Evolutionary conservation across 2,113 vertebrate genomes (phyloP), one percentile per base, ranked within the genome.

Genomic region (Heterotilapia buettikoferi): DNA sequence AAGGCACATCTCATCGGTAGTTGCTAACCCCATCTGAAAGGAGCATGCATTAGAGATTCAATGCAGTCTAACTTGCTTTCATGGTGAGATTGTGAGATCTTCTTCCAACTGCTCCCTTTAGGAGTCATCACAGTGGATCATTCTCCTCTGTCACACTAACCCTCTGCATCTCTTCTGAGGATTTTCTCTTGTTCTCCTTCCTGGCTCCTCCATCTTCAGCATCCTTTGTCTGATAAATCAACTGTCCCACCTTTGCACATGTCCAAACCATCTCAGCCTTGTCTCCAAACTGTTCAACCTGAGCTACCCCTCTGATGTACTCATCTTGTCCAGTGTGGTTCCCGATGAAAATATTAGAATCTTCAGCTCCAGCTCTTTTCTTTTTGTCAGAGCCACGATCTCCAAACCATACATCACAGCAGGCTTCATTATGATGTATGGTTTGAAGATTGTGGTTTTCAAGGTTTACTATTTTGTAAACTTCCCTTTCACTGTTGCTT

Each of bases 1-100:
- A 63, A 98, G 90, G 31, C 97, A 98, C 97, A 98, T 98, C 93
- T 98, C 97, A 84, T 96, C 94, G 6, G 91, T 86, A 52, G 97
- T 97, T 68, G 94, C 96, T 19, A 95, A 88, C 4, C 97, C 97
- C 19, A 96, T 96, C 98, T 98, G 90, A 85, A 85, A 86, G 40
- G 59, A 56, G 29, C 36, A 81, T 33, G 13, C 21, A 33, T 31
- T 61, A 56, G 36, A 85, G 36, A 45, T 43, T 78, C 47, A 73
- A 2, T 52, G 36, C n/a, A 24, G 45, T 29, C 40, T 29, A 76
- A 76, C 1, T 47, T 47, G 2, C 68, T 76, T 18, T 76, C 40
- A 76, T 47, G 68, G 21, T 18, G 38, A 45, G 6, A 73, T 45
- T 73, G 40, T 6, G 38, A 18, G 13, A 76, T 47, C 68, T 45